Evolutionary conservation across 1,140 invertebrate genomes (phyloP).

Genomic region (Lucilia cuprina): DNA sequence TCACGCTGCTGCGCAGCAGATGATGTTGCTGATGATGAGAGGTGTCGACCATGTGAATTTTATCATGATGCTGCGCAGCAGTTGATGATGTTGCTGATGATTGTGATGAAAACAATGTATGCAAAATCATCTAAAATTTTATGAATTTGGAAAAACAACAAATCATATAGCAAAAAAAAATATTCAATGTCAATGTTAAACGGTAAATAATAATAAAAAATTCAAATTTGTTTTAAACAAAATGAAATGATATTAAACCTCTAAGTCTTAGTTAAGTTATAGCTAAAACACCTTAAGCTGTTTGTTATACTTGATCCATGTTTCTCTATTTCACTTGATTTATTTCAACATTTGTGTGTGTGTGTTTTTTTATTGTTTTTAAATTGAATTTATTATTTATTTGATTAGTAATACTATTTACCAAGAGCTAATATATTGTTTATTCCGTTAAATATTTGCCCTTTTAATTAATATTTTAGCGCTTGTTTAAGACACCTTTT

Average conservation of each 20-base stretch:
- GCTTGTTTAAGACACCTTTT: background rate
- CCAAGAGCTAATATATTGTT: background rate
- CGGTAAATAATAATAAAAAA: background rate
- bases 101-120: background rate
- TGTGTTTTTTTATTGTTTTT: background rate
- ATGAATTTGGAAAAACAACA: background rate
- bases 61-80: too few relatives aligned
- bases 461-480: background rate
- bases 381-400: background rate
- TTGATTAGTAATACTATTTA: too few relatives aligned
- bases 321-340: too few relatives aligned
- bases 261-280: too few relatives aligned
- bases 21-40: background rate
- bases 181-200: constrained; percentile 24
- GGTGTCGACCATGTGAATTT: constrained; percentile 17
- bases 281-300: too few relatives aligned
- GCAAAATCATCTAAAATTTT: background rate
- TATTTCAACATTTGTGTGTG: too few relatives aligned
- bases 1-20: background rate
- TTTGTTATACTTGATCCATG: too few relatives aligned
- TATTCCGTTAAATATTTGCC: background rate
- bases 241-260: too few relatives aligned
- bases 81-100: background rate
- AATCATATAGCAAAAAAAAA: background rate
- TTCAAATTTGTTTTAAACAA: too few relatives aligned